Base-by-base conservation (phyloP, 2,113 vertebrate species). In the Phalacrocorax brasilianus region DNA sequence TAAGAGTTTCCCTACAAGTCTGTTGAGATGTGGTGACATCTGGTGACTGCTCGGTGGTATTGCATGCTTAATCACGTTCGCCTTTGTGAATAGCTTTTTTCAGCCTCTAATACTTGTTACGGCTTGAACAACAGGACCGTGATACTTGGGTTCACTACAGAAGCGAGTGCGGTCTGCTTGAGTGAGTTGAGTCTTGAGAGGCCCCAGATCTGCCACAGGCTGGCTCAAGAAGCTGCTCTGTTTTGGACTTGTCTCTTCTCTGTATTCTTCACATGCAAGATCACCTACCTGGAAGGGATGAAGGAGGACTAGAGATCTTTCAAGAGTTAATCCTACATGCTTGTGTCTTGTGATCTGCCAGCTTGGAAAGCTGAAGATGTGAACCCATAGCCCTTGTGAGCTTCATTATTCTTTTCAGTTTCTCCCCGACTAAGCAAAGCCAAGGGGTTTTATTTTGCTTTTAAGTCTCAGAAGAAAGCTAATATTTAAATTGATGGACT, bases 1-100 rank as follows among this genome's bases (percentile, higher is more conserved):
- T 23, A 3, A 14, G 27, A 27, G 38, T 35, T 67, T 92, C 40
- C 12, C 14, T 56, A 1, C 0, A 0, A 44, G 13, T 74, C 42
- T 61, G 12, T 44, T 61, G 70, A 55, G 40, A 52, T 3, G 2
- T 72, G 71, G 40, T 90, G 95, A 75, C 94, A 95, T 62, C 92
- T 96, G 87, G 78, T 91, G 89, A 80, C 63, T 79, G 44, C 66
- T 74, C 15, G 17, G 1, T 21, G 68, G 28, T 65, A 62, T 49
- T 89, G 79, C 85, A 70, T 14, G 30, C n/a, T 65, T 33, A 38
- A 28, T 53, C 35, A 8, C 2, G 4, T 33, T n/a, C 2, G 10
- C 20, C 55, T 49, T 3, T 9, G 28, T 44, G 85, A 72, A 8
- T 38, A 32, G 38, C 61, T 83, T 84, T 85, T 85, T 93, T 50